Evolutionary conservation across 2,797 vertebrate species (phyloP), one percentile per base, ranked within the genome.

Genomic region (Cephalopachus bancanus): DNA sequence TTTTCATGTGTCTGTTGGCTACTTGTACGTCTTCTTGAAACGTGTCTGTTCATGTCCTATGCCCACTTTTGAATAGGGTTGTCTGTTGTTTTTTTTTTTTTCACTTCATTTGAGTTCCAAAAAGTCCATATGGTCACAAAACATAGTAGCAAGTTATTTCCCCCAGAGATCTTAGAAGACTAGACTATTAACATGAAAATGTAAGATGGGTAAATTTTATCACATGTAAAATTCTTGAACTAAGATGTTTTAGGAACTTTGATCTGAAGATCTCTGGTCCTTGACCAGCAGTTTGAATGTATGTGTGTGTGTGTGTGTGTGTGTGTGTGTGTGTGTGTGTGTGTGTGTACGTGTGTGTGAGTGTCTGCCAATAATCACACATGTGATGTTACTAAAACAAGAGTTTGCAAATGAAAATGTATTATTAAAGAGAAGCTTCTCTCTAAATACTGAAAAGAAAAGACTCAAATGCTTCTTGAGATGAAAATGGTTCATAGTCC

Each of bases 241-340:
- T 44, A 74, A 37, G 3, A 64, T 59, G 44, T 49, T 71, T 86
- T 86, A 51, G 30, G 10, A 87, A 53, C 28, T 20, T n/a, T n/a
- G 19, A 53, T 7, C 62, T 53, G 51, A 49, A 84, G 11, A 10
- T n/a, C 49, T 15, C 1, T 65, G 62, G 28, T n/a, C 44, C 7
- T 81, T 1, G 1, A 55, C 75, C 67, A 55, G 10, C 16, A 9
- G 20, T 49, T 51, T 76, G 26, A 62, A 15, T 49, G 12, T 16
- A 2, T 37, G 24, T 49, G 3, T 24, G 17, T 28, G n/a, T 72
- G 19, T 16, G 3, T 37, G 24, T 49, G 3, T 24, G 17, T n/a
- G n/a, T 72, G 19, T 3, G 0, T 64, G 7, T 17, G 2, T 0
- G 0, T 49, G 10, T 11, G 2, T 26, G 19, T 33, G 3, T 16